Conservation (phyloP, 2,113 vertebrate genomes). For the Nestor notabilis region DNA sequence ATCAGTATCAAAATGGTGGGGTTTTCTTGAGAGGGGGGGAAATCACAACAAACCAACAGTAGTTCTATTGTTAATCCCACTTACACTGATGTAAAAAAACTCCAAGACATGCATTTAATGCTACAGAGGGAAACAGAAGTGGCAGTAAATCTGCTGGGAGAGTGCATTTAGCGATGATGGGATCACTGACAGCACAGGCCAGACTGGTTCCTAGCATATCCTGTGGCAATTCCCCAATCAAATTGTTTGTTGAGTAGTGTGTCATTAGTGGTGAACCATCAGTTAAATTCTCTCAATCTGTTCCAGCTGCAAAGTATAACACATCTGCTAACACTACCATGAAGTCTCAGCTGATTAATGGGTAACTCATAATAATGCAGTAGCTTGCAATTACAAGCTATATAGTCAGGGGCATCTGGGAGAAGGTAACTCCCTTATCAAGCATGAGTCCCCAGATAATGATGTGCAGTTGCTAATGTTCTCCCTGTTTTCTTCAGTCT, state of each 20-base stretch:
- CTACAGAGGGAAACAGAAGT: background rate
- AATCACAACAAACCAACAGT: background rate
- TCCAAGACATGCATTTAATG: background rate
- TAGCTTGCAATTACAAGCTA: background rate
- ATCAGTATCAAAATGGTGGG: rapidly evolving
- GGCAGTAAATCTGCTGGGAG: background rate
- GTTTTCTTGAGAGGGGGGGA: no score
- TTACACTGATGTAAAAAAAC: background rate
- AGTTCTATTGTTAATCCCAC: background rate
- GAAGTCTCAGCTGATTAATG: background rate
- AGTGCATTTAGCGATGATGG: background rate
- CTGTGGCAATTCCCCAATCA: background rate
- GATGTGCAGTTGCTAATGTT: background rate
- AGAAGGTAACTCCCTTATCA: background rate
- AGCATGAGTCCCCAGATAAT: background rate
- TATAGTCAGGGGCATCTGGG: background rate
- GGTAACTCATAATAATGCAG: background rate
- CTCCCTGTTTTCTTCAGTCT: background rate
- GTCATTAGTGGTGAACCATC: background rate
- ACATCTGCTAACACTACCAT: background rate
- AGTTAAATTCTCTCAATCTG: background rate
- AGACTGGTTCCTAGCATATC: background rate
- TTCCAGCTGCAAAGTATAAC: background rate
- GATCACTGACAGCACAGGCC: background rate
- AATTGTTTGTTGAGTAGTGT: background rate